A percentile compares a stretch with the other conserved stretches of the same genome.
These are phyloP conservation scores for Sminthurinus aureus DNA, from an alignment of 2,888 invertebrate species.

Conservation along the genomic window DNA sequence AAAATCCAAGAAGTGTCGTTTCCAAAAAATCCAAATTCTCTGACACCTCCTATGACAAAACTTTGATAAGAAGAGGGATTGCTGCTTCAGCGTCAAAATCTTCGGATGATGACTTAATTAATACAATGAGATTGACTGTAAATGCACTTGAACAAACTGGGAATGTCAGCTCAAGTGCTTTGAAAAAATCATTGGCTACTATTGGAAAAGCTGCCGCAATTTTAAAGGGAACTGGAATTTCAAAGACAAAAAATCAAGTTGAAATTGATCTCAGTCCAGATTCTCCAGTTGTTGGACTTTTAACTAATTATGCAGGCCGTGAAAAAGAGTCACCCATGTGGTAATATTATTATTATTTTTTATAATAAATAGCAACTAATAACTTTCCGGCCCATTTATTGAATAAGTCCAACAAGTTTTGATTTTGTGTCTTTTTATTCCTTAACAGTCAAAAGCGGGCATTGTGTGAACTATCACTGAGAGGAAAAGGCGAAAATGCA, in stretches of 20 bases:
- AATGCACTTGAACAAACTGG: neutral
- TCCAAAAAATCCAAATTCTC: neutral
- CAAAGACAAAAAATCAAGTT: neutral
- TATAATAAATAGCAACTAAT: neutral
- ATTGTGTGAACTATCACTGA: constrained; percentile 55
- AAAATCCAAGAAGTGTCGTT: neutral
- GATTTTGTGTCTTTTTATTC: neutral
- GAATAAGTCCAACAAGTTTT: too few species aligned
- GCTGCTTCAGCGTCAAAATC: neutral
- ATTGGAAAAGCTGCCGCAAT: neutral
- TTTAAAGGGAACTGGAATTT: neutral
- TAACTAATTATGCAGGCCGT: constrained; percentile 55
- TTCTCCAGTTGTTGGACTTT: constrained; percentile 55
- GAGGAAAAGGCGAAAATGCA: constrained; percentile 47
- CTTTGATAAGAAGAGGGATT: neutral
- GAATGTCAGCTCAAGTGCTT: neutral
- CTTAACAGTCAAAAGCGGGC: constrained; percentile 56
- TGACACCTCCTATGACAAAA: neutral
- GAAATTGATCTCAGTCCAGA: constrained; percentile 55
- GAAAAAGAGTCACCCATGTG: constrained; percentile 49
- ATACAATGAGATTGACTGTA: neutral
- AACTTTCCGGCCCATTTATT: too few species aligned
- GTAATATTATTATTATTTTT: neutral
- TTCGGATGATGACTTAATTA: neutral
- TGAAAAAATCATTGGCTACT: neutral